Conservation (phyloP, 2,888 invertebrate genomes). For the Eupithecia insigniata region DNA sequence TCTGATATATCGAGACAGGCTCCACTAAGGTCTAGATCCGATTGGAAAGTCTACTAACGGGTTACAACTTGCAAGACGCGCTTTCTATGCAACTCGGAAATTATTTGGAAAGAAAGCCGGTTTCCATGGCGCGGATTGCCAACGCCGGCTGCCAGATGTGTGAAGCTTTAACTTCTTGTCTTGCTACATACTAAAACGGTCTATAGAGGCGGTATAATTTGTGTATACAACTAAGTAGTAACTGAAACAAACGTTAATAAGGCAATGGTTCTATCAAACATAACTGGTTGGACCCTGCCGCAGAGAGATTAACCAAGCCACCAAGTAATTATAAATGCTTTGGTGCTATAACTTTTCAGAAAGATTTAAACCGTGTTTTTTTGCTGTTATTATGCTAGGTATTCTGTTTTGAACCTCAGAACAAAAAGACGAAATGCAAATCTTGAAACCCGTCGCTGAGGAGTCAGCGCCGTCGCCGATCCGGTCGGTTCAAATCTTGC, state of each 20-base stretch:
- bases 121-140: background rate
- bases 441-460: background rate
- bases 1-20: constrained; percentile 60
- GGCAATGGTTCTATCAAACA: background rate
- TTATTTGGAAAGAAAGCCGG: background rate
- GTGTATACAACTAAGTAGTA: too few species aligned
- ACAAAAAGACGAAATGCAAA: background rate
- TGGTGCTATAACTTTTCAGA: background rate
- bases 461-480: background rate
- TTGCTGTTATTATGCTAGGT: background rate
- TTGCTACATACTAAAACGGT: too few species aligned
- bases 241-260: background rate
- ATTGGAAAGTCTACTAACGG: constrained; percentile 79
- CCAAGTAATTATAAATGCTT: background rate
- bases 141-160: background rate
- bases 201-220: background rate
- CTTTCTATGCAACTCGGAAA: constrained; percentile 69
- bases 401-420: background rate
- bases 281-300: background rate
- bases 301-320: background rate
- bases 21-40: constrained; percentile 58
- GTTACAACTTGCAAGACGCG: constrained; percentile 56
- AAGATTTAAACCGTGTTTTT: background rate
- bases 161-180: background rate
- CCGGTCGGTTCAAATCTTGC: background rate